Evolutionary conservation across 2,797 vertebrate genomes (phyloP).

Genomic region (Pseudomugil tenellus): DNA sequence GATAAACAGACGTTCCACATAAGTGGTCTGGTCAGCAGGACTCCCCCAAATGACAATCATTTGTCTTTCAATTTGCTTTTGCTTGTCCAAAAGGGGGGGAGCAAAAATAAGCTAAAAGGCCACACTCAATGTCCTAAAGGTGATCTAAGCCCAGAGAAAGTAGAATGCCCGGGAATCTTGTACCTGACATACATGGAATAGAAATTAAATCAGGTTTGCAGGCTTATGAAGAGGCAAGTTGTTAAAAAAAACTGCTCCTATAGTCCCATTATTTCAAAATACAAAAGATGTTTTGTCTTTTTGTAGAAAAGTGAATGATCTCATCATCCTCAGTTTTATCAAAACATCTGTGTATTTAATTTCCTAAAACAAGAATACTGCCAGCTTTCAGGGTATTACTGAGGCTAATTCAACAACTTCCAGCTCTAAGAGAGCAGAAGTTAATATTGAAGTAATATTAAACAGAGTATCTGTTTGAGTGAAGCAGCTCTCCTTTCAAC

Average conservation of each 20-base stretch:
- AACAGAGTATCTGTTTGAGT: conserved; percentile 52
- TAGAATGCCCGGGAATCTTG: conserved; percentile 22
- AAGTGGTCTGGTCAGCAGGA: conserved; percentile 61
- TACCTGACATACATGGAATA: background rate
- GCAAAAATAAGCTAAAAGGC: conserved; percentile 6
- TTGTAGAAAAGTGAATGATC: conserved; percentile 24
- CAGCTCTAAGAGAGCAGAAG: conserved; percentile 36
- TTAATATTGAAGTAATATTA: conserved; percentile 53
- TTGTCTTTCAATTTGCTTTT: conserved; percentile 17
- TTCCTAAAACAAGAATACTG: conserved; percentile 51
- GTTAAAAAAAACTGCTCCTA: conserved; percentile 5
- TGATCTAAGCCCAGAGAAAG: conserved; percentile 1
- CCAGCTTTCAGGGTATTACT: conserved; percentile 36
- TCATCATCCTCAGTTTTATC: conserved; percentile 33
- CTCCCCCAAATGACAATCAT: conserved; percentile 57
- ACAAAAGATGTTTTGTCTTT: background rate
- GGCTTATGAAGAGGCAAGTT: conserved; percentile 12
- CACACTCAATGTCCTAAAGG: conserved; percentile 1
- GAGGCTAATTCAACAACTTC: conserved; percentile 55
- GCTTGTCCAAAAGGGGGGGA: background rate
- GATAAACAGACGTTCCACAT: conserved; percentile 69
- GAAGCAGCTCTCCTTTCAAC: conserved; percentile 46
- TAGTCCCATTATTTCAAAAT: conserved; percentile 14
- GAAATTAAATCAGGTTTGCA: conserved; percentile 12
- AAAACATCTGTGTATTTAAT: conserved; percentile 49